Evolutionary conservation across 2,113 vertebrate genomes (phyloP), one percentile per base, ranked within the genome.

Genomic region (Silurus meridionalis): DNA sequence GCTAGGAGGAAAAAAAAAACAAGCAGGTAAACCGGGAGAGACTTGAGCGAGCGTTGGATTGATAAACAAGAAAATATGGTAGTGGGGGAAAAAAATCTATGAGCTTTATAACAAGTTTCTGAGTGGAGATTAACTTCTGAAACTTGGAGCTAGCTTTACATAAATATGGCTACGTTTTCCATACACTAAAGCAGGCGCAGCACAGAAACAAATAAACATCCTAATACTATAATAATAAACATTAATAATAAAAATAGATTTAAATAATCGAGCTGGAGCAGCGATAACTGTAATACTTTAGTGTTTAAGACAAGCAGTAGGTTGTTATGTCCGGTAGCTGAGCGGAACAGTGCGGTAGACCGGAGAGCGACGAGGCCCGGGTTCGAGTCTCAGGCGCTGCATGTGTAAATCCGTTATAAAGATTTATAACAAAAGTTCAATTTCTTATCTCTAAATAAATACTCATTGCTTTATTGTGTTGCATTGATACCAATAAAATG

Each of bases 391-490:
- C 19, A 9, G 6, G 5, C 0, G 10, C 0, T 15, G 69, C 13
- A 3, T n/a, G 21, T 23, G 0, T 7, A 0, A 4, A 11, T 15
- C 10, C 0, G 0, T 2, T 5, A 1, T 50, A 0, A 14, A 25
- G 46, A 3, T 23, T 74, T 23, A 48, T 2, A 19, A 58, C 57
- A 15, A 19, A 71, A 37, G 3, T 4, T 0, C 13, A 10, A 8
- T 46, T 71, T 67, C 4, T 67, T 14, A 6, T 1, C 11, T 15
- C 4, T 28, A 6, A 11, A 66, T 0, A 37, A 1, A 11, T 13
- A 4, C 25, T 25, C 0, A 25, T 15, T 28, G n/a, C 11, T 66
- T 25, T 25, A 25, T 10, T 25, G 11, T 67, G n/a, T 67, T 67
- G 14, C 13, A 37, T 37, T 37, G 2, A 37, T 37, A 37, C 1